Evolutionary conservation across 1,140 invertebrate species (phyloP).

Genomic region (Leguminivora glycinivorella): DNA sequence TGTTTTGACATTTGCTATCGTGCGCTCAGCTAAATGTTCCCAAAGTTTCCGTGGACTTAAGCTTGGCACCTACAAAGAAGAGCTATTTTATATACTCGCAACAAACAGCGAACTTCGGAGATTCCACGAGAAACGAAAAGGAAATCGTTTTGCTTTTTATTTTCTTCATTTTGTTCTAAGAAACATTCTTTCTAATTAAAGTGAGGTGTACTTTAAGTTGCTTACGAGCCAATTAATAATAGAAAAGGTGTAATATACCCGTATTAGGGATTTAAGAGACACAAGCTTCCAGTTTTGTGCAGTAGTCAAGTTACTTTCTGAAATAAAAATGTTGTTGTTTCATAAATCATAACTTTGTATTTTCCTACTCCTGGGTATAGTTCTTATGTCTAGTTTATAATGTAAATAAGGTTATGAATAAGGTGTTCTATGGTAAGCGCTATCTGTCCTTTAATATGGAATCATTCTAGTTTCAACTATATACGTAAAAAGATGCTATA

Average conservation of each 20-base stretch:
- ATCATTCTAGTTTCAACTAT: too few relatives aligned
- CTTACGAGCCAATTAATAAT: background rate
- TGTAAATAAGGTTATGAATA: too few relatives aligned
- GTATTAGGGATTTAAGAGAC: background rate
- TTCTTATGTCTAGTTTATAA: too few relatives aligned
- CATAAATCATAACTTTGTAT: too few relatives aligned
- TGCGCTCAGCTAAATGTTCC: background rate
- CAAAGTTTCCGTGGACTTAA: constrained; percentile 9
- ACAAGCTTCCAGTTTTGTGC: constrained; percentile 14
- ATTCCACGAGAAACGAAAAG: constrained; percentile 20
- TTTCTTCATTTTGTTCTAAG: background rate
- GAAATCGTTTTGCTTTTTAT: background rate
- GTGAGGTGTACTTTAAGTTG: background rate
- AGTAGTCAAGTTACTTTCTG: background rate
- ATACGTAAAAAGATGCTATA: too few relatives aligned
- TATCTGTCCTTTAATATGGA: too few relatives aligned
- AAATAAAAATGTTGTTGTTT: too few relatives aligned
- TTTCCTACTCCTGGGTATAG: too few relatives aligned
- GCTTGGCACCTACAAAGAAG: constrained; percentile 9
- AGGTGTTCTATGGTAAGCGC: too few relatives aligned
- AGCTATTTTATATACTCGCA: constrained; percentile 6
- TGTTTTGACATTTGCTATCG: constrained; percentile 41
- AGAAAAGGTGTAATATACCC: background rate
- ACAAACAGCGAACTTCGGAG: constrained; percentile 8
- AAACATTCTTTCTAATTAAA: constrained; percentile 2